These are phyloP conservation scores for Ormyrus nitidulus DNA, from an alignment of 2,888 invertebrate genomes.

Conservation along the genomic window DNA sequence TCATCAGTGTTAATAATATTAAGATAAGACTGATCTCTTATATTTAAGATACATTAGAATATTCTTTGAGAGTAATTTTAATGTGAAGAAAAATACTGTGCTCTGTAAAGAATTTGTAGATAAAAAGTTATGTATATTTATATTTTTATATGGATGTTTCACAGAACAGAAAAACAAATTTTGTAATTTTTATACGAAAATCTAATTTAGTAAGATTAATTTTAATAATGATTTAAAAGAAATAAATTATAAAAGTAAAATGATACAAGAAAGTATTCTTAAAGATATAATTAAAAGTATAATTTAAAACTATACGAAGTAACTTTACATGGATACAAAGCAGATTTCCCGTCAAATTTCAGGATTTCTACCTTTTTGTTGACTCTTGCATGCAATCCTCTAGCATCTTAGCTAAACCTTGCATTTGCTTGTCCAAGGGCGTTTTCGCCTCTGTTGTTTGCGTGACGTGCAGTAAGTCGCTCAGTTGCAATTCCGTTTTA, in stretches of 20 bases:
- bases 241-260: not conserved
- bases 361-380: too few species aligned
- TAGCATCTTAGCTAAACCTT: not conserved
- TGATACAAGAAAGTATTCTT: not conserved
- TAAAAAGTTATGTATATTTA: slow-evolving; percentile 21
- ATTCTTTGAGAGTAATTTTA: slow-evolving; percentile 9
- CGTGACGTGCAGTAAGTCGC: slow-evolving; percentile 59
- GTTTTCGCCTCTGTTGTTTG: slow-evolving; percentile 53
- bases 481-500: slow-evolving; percentile 60
- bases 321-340: too few species aligned
- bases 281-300: too few species aligned
- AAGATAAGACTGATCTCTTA: slow-evolving; percentile 45
- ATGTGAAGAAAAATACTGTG: slow-evolving; percentile 6
- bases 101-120: slow-evolving; percentile 38
- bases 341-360: too few species aligned
- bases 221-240: slow-evolving; percentile 4
- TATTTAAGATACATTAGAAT: slow-evolving; percentile 9
- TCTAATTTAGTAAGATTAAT: slow-evolving; percentile 11
- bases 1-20: slow-evolving; percentile 58
- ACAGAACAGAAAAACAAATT: not conserved
- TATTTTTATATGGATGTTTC: not conserved
- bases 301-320: too few species aligned
- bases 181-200: slow-evolving; percentile 44
- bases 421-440: slow-evolving; percentile 60
- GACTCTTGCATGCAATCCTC: not conserved